Evolutionary conservation across 92 coral and sea anemone genomes (phyloP), one percentile per base, ranked within the genome.

Genomic region (Epizoanthus ramosus): DNA sequence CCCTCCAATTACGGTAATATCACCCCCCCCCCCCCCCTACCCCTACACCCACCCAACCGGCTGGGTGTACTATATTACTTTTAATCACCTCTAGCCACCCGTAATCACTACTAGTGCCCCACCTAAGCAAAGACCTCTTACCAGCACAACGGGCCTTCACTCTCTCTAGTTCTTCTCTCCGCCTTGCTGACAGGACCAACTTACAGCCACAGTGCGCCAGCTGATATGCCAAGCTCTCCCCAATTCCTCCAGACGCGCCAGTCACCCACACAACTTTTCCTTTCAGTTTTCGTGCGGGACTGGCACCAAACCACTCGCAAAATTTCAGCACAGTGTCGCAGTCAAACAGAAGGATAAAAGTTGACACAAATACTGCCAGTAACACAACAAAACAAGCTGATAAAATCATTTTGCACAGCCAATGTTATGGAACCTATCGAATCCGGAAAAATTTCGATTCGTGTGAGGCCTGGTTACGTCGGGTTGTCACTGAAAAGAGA

Each of bases 171-270:
- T 93, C 98, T 18, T 83, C 90, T 72, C 85, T 88, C 60, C 98
- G 90, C 71, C 98, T 87, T 6, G 98, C 95, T 28, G 98, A 95
- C 25, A 95, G 63, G 52, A 91, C 98, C 50, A 95, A 75, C 53
- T 89, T 91, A 72, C 98, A 93, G 19, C 98, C 98, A 68, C 92
- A 92, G 63, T 82, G 75, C 1, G 95, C 95, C 21, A 95, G 91
- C 61, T 95, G 94, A 58, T 93, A 95, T 17, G 98, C 97, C 35
- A 95, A 86, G 60, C 83, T 53, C 64, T 95, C 98, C 6, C 98
- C 98, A 47, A 95, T 93, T 1, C 98, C 98, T 64, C 98, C 91
- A 0, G 98, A 95, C 41, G 98, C 98, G 17, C 98, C 98, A 6
- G 98, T 95, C 56, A 95, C 92, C 98, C 98, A 95, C 1, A 91